Evolutionary conservation across 92 coral and sea anemone species (phyloP), one percentile per base, ranked within the genome.

Genomic region (Phenganax subtilis): DNA sequence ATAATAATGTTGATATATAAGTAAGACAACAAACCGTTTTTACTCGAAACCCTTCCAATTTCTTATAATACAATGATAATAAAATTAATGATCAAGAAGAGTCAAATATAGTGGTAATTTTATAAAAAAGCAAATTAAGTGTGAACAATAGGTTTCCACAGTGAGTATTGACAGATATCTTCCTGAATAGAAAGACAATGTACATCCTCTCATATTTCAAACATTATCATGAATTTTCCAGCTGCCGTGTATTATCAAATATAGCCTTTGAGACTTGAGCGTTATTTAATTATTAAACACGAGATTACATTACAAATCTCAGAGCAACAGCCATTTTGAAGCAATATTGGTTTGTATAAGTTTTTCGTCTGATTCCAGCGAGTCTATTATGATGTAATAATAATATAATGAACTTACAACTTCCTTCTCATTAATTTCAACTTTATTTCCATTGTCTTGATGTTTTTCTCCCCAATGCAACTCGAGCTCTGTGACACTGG

Each of bases 381-480:
- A 54, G 55, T 54, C 62, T 51, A 53, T 58, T 56, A 8, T 73
- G 11, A n/a, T 27, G 64, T 31, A 29, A 44, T 6, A 15, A 60
- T 27, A 54, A 10, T 77, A 52, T 85, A 51, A n/a, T 47, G 15
- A 12, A 17, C 75, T 58, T 16, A 71, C 29, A 59, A 57, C 68
- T 86, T 57, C 82, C 72, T 9, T 59, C 71, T 73, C 84, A 84
- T 66, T 62, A 75, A 25, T 80, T 86, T 66, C 82, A 78, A 55
- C 61, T 78, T 70, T 75, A n/a, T 87, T 76, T 28, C 85, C 78
- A 54, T 88, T 66, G 28, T 66, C 20, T 51, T 30, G 72, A 51
- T 93, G 98, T 78, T 88, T 88, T 64, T 84, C 88, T 29, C 74
- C 9, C 98, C 98, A 93, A 87, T 93, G 98, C 37, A 83, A 87